Base-by-base conservation (phyloP, 1,140 invertebrate genomes). In the Luehdorfia chinensis region DNA sequence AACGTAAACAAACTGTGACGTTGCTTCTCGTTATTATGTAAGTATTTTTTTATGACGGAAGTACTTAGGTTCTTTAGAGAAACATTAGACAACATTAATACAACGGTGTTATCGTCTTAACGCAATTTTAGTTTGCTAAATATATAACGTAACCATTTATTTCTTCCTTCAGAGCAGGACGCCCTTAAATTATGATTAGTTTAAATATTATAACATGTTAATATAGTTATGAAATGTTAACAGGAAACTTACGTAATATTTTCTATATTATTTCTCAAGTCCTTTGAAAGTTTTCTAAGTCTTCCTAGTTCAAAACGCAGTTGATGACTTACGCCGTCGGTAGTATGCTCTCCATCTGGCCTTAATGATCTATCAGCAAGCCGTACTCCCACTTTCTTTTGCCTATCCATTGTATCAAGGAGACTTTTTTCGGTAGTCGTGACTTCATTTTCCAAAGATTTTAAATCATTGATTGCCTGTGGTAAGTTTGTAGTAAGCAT, bases 291-390 rank as follows among this genome's bases (percentile, higher is more conserved):
- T 18, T 47, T 47, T 43, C 59, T 59, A 5, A 77, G 36, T 33
- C 74, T 64, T 2, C 28, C 53, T 2, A 74, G 59, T 54, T 84
- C 76, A 2, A 66, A 62, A 31, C 55, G 56, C 15, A 80, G 50
- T 25, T 68, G 70, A 6, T 46, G 58, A 15, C 77, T 65, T 0
- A 77, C 75, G 2, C 70, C 58, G 31, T 84, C 79, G 33, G 54
- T 70, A 2, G 59, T 77, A 0, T 66, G 50, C 43, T 80, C 79
- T 8, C 58, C 49, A 3, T 36, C 4, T 0, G 76, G 75, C 43
- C 69, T 56, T 15, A 49, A 44, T 2, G 46, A 37, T 1, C 78
- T 67, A 23, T 80, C 72, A 1, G 55, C 59, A 1, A 75, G 16
- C 13, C 71, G 68, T 2, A 61, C 63, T 41, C 59, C 58, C 2